phyloP scores from a whole-genome alignment of 2,113 vertebrate species.

The Anoura caudifer region DNA sequence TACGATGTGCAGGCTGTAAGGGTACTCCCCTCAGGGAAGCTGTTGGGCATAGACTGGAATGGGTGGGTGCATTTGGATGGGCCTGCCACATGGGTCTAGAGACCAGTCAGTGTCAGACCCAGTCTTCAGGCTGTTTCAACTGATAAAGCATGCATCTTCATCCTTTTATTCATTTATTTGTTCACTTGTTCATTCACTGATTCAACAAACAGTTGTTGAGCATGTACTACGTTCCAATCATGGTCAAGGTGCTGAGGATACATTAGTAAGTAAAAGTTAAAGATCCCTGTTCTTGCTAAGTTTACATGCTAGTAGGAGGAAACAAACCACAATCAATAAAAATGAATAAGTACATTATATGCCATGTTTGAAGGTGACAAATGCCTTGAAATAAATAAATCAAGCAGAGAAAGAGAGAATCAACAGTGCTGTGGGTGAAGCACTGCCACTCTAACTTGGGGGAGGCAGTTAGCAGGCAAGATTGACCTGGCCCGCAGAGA shows the following conservation, averaged over 20 bases:
- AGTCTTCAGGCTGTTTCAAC: not conserved
- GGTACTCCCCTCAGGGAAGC: not conserved
- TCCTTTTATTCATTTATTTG: not conserved
- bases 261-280: not conserved
- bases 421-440: rapidly evolving
- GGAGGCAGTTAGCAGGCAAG: no score
- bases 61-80: rapidly evolving
- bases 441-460: rapidly evolving
- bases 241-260: not conserved
- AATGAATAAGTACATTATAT: not conserved
- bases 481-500: not conserved
- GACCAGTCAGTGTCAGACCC: not conserved
- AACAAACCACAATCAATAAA: not conserved
- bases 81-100: not conserved
- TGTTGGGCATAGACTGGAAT: not conserved
- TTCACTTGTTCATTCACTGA: not conserved
- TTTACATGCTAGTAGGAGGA: not conserved
- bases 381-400: not conserved
- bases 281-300: not conserved
- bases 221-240: no score
- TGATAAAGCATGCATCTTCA: not conserved
- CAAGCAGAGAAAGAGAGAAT: not conserved
- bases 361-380: not conserved
- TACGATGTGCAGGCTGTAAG: not conserved
- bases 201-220: not conserved